Conservation (phyloP, 2,113 vertebrate species). For the Eonycteris spelaea region DNA sequence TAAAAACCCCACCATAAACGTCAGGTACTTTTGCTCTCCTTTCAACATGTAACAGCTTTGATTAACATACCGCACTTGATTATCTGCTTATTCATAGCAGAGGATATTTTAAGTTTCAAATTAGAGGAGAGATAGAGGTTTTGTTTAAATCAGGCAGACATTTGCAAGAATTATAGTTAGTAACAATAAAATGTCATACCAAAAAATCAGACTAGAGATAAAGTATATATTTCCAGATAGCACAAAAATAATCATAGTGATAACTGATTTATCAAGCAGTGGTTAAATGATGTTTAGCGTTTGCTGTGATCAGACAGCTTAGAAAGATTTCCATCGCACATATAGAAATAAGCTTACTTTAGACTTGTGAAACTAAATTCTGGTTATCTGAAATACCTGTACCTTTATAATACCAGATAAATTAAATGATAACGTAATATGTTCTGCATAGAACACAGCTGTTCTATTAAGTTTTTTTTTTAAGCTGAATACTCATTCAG, state of each 20-base stretch:
- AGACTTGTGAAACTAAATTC: neutral
- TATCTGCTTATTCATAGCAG: neutral
- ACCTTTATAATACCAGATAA: conserved; percentile 12
- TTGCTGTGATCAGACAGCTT: neutral
- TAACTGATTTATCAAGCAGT: neutral
- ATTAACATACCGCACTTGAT: neutral
- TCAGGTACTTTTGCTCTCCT: neutral
- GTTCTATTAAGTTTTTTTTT: conserved; percentile 33
- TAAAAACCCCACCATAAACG: neutral
- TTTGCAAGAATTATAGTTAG: neutral
- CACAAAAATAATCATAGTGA: neutral
- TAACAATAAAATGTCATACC: neutral
- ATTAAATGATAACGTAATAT: conserved; percentile 48
- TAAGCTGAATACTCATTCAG: conserved; percentile 48
- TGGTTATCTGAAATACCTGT: conserved; percentile 36
- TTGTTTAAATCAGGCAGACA: neutral
- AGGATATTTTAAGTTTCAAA: conserved; percentile 1
- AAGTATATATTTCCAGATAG: neutral
- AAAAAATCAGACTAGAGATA: neutral
- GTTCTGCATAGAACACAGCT: conserved; percentile 32
- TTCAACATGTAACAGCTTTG: neutral
- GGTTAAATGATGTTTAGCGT: neutral
- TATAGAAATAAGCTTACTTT: conserved; percentile 37
- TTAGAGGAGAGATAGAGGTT: neutral
- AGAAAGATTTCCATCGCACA: neutral